A percentile compares a stretch with the other conserved stretches of the same genome.
These are phyloP conservation scores for Drosophila pegasa DNA, from an alignment of 2,888 invertebrate genomes.

Conservation along the genomic window DNA sequence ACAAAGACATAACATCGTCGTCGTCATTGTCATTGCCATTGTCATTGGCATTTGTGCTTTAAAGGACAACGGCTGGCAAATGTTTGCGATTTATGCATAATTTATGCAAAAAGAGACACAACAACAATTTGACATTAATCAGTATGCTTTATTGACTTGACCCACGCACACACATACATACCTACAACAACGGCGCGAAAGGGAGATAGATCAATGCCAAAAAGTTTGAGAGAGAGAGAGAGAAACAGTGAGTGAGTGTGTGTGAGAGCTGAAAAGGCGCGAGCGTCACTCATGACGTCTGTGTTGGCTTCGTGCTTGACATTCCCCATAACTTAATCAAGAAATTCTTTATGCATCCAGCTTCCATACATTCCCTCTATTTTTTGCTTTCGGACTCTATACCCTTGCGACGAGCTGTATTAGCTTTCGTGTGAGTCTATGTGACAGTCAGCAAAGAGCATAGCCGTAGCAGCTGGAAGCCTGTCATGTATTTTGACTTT, in stretches of 20 bases:
- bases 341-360: conserved; percentile 63
- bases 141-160: conserved; percentile 72
- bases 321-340: conserved; percentile 77
- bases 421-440: background rate
- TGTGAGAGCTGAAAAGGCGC: conserved; percentile 1
- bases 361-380: conserved; percentile 1
- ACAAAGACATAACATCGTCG: conserved; percentile 37
- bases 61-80: conserved; percentile 43
- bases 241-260: background rate
- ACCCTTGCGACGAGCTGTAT: background rate
- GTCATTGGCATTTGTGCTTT: conserved; percentile 26
- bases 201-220: conserved; percentile 10
- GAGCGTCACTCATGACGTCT: conserved; percentile 41
- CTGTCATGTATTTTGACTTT: background rate
- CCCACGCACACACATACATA: conserved; percentile 12
- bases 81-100: conserved; percentile 69
- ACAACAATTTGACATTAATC: conserved; percentile 73
- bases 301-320: conserved; percentile 34
- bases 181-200: conserved; percentile 2
- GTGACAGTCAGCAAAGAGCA: background rate
- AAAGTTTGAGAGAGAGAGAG: conserved; percentile 10
- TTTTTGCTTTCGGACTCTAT: background rate
- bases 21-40: conserved; percentile 22
- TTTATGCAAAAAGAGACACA: conserved; percentile 64
- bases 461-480: background rate